Base-by-base conservation (phyloP, 2,888 invertebrate genomes). In the Xestia xanthographa region DNA sequence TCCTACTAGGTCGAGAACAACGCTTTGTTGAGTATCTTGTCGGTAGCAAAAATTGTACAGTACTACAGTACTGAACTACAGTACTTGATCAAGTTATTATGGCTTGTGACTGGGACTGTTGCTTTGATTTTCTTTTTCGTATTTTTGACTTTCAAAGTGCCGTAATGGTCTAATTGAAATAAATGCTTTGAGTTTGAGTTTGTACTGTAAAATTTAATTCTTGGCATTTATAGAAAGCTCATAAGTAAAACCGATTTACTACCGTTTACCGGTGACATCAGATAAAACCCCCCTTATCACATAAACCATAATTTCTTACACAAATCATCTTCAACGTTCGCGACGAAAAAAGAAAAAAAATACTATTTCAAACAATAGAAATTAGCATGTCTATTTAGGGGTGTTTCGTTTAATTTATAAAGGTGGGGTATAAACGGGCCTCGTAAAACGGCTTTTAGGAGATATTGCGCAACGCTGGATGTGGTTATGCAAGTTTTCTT, bases 381-480 rank as follows among this genome's bases (percentile, higher is more conserved):
- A 93, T 93, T 92, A 92, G 92, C 92, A 91, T 92, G 90, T 89
- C 92, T 91, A 90, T 93, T 94, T 91, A 91, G 86, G 88, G 87
- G 87, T 85, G 90, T 89, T 89, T 76, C 88, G 85, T 91, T 91
- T 92, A 94, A 94, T 93, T 94, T 93, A 93, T 92, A 89, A 88
- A 83, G 79, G 84, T 77, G 74, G 85, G 86, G 87, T 77, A 84
- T 79, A 80, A 83, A 82, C 67, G 76, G 50, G 72, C n/a, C 73
- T 89, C 89, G 88, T 89, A 88, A 90, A 90, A 87, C 82, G 73
- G 86, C 88, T 89, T 90, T 90, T 89, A 91, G 87, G 80, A 86
- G 83, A 88, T 88, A 89, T 90, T 86, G 86, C 83, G 67, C 68
- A 80, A 85, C 63, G 58, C 38, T 29, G 68, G 72, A 83, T 78